Base-by-base conservation (phyloP, 64 coral and sea anemone species). In the Porites australiensis region DNA sequence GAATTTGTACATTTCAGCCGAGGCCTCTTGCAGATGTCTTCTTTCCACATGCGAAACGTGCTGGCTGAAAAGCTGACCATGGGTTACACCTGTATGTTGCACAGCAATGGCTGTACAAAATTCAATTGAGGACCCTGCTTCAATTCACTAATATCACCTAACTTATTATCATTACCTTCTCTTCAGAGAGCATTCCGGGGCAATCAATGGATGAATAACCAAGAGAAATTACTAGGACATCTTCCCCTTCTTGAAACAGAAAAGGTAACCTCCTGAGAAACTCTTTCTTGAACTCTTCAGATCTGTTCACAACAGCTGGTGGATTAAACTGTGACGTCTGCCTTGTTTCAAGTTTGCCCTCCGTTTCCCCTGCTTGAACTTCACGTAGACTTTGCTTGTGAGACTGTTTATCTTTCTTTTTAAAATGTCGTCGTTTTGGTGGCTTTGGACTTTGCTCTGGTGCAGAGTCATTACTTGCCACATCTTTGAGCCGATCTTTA, bases 141-240 rank as follows among this genome's bases (percentile, higher is more conserved):
- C 12, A 57, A 57, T 9, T 12, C 6, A 5, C 7, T 12, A 5
- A 57, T 57, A 57, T 1, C 12, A 57, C 3, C 7, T 57, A 57
- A 1, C 1, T 57, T 57, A 57, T 12, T 73, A 11, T 16, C 21
- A 51, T 21, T 51, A 91, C 94, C 76, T 95, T 95, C 75, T 95
- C 94, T 53, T 95, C 94, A 58, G 94, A 77, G 6, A 88, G 83
- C 94, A 95, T 88, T 60, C 94, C 94, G 70, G 94, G 94, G 66
- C 87, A 91, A 22, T 95, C 82, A 60, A 95, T 77, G 2, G 66
- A 61, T 15, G 94, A 87, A 65, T 91, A 79, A 13, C 94, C 94
- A 14, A 95, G 69, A 47, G 89, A 83, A 18, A 95, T 63, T 19
- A 95, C 89, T 9, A 95, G 64, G 8, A 95, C 94, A 62, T 79